Percentiles rank a stretch among this genome's conserved stretches.
Conservation (phyloP, 1,140 invertebrate genomes). For the Monochamus saltuarius region DNA sequence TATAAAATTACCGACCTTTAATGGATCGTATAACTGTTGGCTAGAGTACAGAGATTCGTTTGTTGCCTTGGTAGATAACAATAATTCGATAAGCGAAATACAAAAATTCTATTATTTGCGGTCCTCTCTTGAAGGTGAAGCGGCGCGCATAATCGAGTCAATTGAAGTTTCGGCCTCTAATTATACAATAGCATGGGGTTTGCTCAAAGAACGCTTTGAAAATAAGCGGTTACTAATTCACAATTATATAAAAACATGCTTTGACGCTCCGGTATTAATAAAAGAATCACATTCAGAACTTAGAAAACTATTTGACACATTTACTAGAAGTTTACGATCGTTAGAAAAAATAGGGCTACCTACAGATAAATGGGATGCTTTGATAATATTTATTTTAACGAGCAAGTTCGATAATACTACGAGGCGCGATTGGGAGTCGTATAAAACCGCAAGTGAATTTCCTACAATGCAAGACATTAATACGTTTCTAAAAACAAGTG, state of each 20-base stretch:
- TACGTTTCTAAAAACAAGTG: constrained; percentile 11
- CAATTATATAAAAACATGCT: constrained; percentile 13
- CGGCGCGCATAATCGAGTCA: background rate
- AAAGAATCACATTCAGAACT: constrained; percentile 14
- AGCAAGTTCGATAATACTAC: constrained; percentile 11
- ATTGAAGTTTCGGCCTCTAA: background rate
- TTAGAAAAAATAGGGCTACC: background rate
- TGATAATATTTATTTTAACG: constrained; percentile 12
- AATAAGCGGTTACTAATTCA: constrained; percentile 21
- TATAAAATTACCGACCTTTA: constrained; percentile 1
- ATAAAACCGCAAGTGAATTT: constrained; percentile 1
- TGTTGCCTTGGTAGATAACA: constrained; percentile 2
- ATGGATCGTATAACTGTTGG: constrained; percentile 3
- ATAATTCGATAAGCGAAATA: background rate
- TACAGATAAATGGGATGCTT: constrained; percentile 6
- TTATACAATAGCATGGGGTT: constrained; percentile 17
- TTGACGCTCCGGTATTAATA: constrained; percentile 1
- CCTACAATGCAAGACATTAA: constrained; percentile 10
- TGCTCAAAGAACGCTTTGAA: constrained; percentile 10
- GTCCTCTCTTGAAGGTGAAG: background rate
- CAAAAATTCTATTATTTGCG: constrained; percentile 6
- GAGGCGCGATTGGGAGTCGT: constrained; percentile 6
- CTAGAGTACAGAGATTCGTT: background rate
- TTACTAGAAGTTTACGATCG: background rate
- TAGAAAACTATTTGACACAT: constrained; percentile 4